Conservation (phyloP, 2,797 vertebrate species). For the Vespertilio murinus region DNA sequence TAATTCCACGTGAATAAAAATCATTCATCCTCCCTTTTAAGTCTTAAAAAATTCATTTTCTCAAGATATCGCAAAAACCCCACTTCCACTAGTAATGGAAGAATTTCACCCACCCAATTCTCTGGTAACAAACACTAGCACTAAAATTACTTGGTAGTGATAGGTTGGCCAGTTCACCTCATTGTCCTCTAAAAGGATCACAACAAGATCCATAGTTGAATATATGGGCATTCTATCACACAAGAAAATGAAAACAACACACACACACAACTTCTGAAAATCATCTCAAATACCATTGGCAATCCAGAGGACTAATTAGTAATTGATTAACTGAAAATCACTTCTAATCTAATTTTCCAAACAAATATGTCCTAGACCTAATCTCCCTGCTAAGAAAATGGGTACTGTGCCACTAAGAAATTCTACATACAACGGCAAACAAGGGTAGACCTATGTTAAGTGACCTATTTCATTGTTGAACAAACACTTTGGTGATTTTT, state of each 20-base stretch:
- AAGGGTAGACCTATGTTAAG: background rate
- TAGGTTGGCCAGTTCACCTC: background rate
- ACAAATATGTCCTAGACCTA: background rate
- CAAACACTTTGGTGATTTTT: constrained; percentile 18
- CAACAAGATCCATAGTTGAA: background rate
- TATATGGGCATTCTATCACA: background rate
- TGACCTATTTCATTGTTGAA: constrained; percentile 29
- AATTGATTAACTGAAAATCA: background rate
- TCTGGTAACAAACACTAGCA: background rate
- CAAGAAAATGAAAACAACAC: background rate
- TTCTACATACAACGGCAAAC: background rate
- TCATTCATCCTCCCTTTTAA: too few relatives aligned
- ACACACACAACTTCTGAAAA: background rate
- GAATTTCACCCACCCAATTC: too few relatives aligned
- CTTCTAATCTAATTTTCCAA: background rate
- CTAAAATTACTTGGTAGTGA: background rate
- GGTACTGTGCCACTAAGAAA: background rate
- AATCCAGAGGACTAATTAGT: background rate
- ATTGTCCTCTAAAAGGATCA: background rate
- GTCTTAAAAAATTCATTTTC: too few relatives aligned
- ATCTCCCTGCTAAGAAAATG: constrained; percentile 1
- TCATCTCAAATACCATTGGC: background rate
- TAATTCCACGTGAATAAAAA: too few relatives aligned
- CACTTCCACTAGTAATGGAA: too few relatives aligned
- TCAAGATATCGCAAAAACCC: too few relatives aligned